Conservation (phyloP, 2,888 invertebrate genomes). For the Tinea pellionella region DNA sequence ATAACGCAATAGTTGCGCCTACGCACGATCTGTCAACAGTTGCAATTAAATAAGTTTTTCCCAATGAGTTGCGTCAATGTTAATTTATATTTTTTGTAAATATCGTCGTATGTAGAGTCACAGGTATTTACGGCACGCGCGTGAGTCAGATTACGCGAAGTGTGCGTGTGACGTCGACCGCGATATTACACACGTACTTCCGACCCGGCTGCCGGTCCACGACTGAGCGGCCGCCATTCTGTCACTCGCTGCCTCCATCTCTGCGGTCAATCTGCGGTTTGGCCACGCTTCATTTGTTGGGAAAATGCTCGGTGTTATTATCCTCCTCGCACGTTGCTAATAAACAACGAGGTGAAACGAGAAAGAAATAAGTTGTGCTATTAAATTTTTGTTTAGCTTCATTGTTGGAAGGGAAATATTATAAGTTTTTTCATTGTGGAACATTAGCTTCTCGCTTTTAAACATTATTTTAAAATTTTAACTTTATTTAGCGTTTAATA, state of each 20-base stretch:
- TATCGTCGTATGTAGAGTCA: slow-evolving; percentile 23
- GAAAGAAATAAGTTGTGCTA: slow-evolving; percentile 50
- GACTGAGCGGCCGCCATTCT: slow-evolving; percentile 67
- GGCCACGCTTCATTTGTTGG: slow-evolving; percentile 70
- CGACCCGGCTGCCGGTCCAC: slow-evolving; percentile 53
- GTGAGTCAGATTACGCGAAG: slow-evolving; percentile 26
- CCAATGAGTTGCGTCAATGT: slow-evolving; percentile 34
- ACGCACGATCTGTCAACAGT: slow-evolving; percentile 43
- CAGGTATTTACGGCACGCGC: slow-evolving; percentile 37
- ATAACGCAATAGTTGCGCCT: slow-evolving; percentile 18
- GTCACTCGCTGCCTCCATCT: slow-evolving; percentile 69
- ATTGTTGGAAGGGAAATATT: slow-evolving; percentile 61
- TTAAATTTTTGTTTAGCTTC: slow-evolving; percentile 63
- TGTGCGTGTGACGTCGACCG: slow-evolving; percentile 5
- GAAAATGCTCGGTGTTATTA: slow-evolving; percentile 54
- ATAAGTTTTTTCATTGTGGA: slow-evolving; percentile 58
- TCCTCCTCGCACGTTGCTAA: slow-evolving; percentile 36
- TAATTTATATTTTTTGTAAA: slow-evolving; percentile 21
- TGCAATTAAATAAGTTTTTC: slow-evolving; percentile 38
- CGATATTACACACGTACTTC: slow-evolving; percentile 35
- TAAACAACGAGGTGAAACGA: slow-evolving; percentile 30
- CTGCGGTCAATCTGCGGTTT: slow-evolving; percentile 71
- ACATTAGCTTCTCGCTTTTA: slow-evolving; percentile 15
- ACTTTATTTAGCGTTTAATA: too few species aligned
- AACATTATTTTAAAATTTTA: background rate